A percentile compares a stretch with the other conserved stretches of the same genome.
Conservation (phyloP, 2,888 invertebrate genomes). For the Cephonodes hylas region DNA sequence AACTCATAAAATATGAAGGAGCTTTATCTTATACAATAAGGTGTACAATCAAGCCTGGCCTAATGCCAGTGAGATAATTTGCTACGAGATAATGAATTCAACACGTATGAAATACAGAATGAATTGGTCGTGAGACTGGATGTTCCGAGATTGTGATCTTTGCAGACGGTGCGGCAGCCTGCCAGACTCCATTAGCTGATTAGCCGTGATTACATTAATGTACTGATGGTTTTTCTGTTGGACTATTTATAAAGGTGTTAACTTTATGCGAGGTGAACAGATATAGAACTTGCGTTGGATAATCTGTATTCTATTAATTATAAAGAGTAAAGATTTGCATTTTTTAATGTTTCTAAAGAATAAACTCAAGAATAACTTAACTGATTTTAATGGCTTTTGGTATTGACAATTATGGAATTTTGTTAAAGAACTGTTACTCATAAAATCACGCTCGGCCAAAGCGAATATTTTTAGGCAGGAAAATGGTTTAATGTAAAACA, state of each 20-base stretch:
- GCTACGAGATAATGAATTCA: background rate
- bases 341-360: too few relatives aligned
- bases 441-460: too few relatives aligned
- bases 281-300: too few relatives aligned
- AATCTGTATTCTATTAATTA: too few relatives aligned
- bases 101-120: slow-evolving; percentile 2
- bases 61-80: background rate
- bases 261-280: background rate
- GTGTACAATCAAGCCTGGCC: background rate
- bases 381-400: too few relatives aligned
- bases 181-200: slow-evolving; percentile 66
- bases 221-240: slow-evolving; percentile 35
- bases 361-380: too few relatives aligned
- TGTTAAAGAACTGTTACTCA: too few relatives aligned
- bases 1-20: background rate
- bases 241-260: slow-evolving; percentile 5
- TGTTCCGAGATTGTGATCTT: slow-evolving; percentile 53
- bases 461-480: too few relatives aligned
- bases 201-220: slow-evolving; percentile 52
- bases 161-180: slow-evolving; percentile 44
- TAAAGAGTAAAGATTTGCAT: too few relatives aligned
- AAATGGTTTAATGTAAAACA: too few relatives aligned
- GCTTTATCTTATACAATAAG: too few relatives aligned
- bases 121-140: slow-evolving; percentile 15
- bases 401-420: too few relatives aligned